Conservation (phyloP, 2,797 vertebrate genomes). For the Silurus lanzhouensis region DNA sequence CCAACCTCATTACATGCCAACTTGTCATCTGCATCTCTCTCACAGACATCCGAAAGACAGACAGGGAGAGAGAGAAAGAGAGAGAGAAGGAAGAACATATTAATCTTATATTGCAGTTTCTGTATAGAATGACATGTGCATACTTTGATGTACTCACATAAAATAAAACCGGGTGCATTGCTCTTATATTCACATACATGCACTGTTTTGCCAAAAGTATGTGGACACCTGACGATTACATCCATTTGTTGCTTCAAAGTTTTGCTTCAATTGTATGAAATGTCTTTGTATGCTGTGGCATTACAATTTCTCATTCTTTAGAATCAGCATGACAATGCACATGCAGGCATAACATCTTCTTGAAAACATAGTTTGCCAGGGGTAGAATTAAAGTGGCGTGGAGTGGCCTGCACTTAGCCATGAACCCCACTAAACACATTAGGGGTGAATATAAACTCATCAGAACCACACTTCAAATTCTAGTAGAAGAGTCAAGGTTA, state of each 20-base stretch:
- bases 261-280: neutral
- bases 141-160: constrained; percentile 22
- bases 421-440: neutral
- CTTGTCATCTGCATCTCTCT: constrained; percentile 64
- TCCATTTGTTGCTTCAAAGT: neutral
- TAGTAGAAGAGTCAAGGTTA: neutral
- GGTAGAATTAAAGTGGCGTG: neutral
- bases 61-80: constrained; percentile 31
- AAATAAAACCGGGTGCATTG: neutral
- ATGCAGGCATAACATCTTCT: neutral
- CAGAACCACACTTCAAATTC: neutral
- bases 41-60: neutral
- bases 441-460: neutral
- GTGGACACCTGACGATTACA: neutral
- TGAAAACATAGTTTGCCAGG: neutral
- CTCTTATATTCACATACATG: neutral
- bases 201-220: neutral
- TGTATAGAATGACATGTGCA: constrained; percentile 48
- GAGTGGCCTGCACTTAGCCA: neutral
- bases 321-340: neutral
- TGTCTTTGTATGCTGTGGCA: neutral
- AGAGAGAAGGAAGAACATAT: constrained; percentile 47
- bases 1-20: constrained; percentile 75
- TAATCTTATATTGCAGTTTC: constrained; percentile 58
- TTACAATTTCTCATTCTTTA: neutral